Evolutionary conservation across 2,888 invertebrate genomes (phyloP), one percentile per base, ranked within the genome.

Genomic region (Glaucopsyche alexis): DNA sequence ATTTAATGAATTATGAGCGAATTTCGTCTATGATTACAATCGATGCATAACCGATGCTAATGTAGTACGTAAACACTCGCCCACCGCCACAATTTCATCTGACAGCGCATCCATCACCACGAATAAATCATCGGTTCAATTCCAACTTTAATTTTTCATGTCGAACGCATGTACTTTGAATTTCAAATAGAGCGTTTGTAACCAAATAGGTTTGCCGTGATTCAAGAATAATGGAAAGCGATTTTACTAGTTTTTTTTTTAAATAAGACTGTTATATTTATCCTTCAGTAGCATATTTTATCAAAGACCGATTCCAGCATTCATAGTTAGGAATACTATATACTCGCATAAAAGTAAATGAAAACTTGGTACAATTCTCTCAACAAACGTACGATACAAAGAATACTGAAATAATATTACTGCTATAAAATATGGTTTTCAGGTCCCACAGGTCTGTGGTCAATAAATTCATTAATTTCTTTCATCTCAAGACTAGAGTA

Each of bases 111-210:
- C 47, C 16, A 67, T 67, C 67, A 67, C 8, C 3, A 8, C 16
- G 2, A 45, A 42, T 45, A 19, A 67, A 67, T 67, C 66, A 67
- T 66, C 66, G 1, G 42, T 45, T 67, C 45, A 16, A 45, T 67
- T 8, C 67, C 2, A 45, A 67, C 67, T 47, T 69, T 29, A 49
- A 69, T 69, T 69, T 69, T 69, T 69, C 69, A 69, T 49, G 69
- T 69, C 69, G 29, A 14, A 69, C 69, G 69, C 69, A 69, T 69
- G 47, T 29, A 47, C 29, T 45, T 45, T 45, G 16, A 11, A 16
- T 14, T 69, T 49, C 7, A 49, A 69, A 49, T 69, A 29, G 49
- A 69, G 29, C 29, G 19, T 16, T 47, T 14, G 29, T 60, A 29
- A 38, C 60, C 11, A 60, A 60, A 19, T 19, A 6, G 55, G 60